phyloP scores from a whole-genome alignment of 1,140 invertebrate genomes.

The Drosophila sproati region DNA sequence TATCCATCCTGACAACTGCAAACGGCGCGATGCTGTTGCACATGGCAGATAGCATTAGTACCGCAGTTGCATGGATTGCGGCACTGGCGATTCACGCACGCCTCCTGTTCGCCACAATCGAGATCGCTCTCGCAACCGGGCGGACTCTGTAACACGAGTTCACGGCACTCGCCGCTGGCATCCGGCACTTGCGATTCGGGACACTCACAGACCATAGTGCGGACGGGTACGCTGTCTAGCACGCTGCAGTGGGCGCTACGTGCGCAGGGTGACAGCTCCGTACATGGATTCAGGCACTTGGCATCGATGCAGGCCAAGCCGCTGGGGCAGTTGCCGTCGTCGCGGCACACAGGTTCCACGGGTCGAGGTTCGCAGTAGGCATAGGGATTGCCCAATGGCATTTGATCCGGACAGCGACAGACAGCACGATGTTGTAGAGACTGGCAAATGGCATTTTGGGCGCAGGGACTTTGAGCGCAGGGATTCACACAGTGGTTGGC shows the following conservation, averaged over 20 bases:
- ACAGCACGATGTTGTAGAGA: slow-evolving; percentile 90
- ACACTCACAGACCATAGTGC: slow-evolving; percentile 94
- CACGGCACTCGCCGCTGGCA: slow-evolving; percentile 90
- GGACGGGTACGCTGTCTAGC: slow-evolving; percentile 91
- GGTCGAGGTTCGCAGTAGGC: slow-evolving; percentile 89
- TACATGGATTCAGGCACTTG: slow-evolving; percentile 92
- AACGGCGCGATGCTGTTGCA: slow-evolving; percentile 93
- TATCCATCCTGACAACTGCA: slow-evolving; percentile 93
- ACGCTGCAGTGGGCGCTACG: slow-evolving; percentile 90
- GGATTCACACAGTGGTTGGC: slow-evolving; percentile 91
- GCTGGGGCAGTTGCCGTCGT: slow-evolving; percentile 92
- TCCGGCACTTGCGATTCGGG: slow-evolving; percentile 93
- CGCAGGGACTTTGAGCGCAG: slow-evolving; percentile 90
- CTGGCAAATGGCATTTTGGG: slow-evolving; percentile 91
- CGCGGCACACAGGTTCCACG: slow-evolving; percentile 88
- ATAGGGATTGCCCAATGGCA: slow-evolving; percentile 91
- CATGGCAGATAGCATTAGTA: slow-evolving; percentile 91
- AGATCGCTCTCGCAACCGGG: slow-evolving; percentile 91
- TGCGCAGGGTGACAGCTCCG: slow-evolving; percentile 89
- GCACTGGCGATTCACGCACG: slow-evolving; percentile 94
- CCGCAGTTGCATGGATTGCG: slow-evolving; percentile 95
- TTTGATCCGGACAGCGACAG: slow-evolving; percentile 91
- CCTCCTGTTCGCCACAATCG: slow-evolving; percentile 91
- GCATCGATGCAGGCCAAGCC: slow-evolving; percentile 92
- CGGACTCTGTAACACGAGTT: slow-evolving; percentile 88